A percentile compares a stretch with the other conserved stretches of the same genome.
Evolutionary conservation across 2,113 vertebrate genomes (phyloP).

Genomic region (Gymnocephalus cernua): DNA sequence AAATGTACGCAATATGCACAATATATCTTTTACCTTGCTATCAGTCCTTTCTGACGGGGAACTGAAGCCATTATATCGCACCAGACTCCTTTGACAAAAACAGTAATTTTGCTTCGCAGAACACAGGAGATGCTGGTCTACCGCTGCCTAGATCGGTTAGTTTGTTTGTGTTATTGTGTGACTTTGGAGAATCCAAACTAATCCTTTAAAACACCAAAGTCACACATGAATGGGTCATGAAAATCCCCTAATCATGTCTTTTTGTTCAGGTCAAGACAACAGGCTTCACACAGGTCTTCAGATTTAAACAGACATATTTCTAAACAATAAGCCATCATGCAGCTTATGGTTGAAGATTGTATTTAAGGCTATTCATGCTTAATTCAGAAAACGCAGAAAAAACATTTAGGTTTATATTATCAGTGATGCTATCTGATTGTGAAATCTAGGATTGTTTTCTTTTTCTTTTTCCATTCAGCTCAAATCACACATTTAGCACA

Average conservation of each 20-base stretch:
- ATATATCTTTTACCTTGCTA: too few species aligned
- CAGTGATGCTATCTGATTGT: neutral
- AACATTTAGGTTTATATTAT: neutral
- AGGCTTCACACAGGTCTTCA: neutral
- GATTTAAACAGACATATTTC: neutral
- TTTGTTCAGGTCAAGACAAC: neutral
- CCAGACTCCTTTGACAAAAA: too few species aligned
- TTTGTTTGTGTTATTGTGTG: too few species aligned
- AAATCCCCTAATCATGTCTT: neutral
- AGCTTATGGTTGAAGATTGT: neutral
- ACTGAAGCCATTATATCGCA: too few species aligned
- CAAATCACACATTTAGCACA: neutral
- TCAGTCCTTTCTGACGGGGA: too few species aligned
- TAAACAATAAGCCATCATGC: neutral
- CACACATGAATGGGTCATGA: neutral
- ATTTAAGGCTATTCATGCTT: neutral
- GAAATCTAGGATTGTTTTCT: neutral
- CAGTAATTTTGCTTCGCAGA: too few species aligned
- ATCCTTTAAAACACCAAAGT: neutral
- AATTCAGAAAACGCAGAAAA: neutral
- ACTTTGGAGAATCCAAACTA: too few species aligned
- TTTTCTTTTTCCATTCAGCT: neutral
- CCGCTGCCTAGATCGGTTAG: too few species aligned
- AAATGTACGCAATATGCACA: too few species aligned
- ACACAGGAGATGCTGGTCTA: too few species aligned